phyloP scores from a whole-genome alignment of 2,888 invertebrate genomes.

The Ectemnius cavifrons region DNA sequence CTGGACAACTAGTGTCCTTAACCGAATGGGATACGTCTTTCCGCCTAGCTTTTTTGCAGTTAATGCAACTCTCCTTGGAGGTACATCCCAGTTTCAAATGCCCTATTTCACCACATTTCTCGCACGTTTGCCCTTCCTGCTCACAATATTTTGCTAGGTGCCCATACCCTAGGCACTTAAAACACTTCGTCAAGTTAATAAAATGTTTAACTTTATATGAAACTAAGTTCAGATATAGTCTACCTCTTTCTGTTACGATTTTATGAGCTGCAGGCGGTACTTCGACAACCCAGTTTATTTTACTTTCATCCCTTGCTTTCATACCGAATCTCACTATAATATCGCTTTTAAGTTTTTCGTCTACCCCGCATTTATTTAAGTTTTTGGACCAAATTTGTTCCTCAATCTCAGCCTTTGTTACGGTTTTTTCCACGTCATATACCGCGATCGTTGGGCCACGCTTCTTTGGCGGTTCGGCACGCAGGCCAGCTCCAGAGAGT shows the following conservation, averaged over 20 bases:
- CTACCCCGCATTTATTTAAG: neutral
- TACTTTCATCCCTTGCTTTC: neutral
- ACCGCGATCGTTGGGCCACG: neutral
- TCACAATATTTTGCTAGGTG: too few relatives aligned
- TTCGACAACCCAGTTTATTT: too few relatives aligned
- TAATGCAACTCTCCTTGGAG: neutral
- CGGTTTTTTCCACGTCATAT: constrained; percentile 8
- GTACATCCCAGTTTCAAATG: neutral
- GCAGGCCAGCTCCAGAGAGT: neutral
- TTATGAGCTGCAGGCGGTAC: too few relatives aligned
- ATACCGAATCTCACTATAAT: neutral
- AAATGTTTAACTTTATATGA: neutral
- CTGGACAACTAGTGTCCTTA: neutral
- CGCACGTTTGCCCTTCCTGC: neutral
- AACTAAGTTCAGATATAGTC: neutral
- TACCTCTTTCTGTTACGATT: neutral
- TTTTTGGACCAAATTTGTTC: neutral
- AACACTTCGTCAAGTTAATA: neutral
- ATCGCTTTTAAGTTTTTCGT: neutral
- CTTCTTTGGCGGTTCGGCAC: constrained; percentile 8
- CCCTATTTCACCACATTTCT: constrained; percentile 9
- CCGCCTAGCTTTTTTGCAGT: neutral
- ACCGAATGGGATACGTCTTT: neutral
- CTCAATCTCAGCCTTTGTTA: neutral
- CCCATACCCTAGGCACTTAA: too few relatives aligned